Conservation (phyloP, 2,888 invertebrate species). For the Hipparchia semele region DNA sequence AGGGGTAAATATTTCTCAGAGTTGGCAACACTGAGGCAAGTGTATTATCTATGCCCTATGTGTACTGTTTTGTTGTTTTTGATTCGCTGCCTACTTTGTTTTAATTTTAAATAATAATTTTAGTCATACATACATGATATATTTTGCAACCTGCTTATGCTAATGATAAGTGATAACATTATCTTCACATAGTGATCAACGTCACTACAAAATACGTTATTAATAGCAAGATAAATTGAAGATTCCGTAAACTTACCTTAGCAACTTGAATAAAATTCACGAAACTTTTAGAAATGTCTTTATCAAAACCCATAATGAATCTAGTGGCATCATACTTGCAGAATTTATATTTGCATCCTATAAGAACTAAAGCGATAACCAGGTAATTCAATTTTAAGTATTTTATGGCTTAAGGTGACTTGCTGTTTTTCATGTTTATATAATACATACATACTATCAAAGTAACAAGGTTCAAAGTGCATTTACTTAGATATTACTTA, state of each 20-base stretch:
- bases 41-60: too few species aligned
- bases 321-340: slow-evolving; percentile 88
- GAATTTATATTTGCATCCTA: slow-evolving; percentile 88
- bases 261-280: slow-evolving; percentile 1
- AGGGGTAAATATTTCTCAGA: too few species aligned
- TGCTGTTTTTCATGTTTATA: slow-evolving; percentile 1
- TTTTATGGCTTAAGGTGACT: slow-evolving; percentile 9
- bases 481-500: background rate
- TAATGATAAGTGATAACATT: slow-evolving; percentile 33
- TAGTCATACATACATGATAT: background rate
- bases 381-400: slow-evolving; percentile 81
- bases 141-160: background rate
- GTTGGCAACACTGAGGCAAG: too few species aligned
- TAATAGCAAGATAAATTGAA: slow-evolving; percentile 5
- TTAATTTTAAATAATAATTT: too few species aligned
- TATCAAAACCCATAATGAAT: slow-evolving; percentile 88
- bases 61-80: too few species aligned
- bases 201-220: slow-evolving; percentile 10
- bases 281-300: slow-evolving; percentile 77
- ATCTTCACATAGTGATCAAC: slow-evolving; percentile 30
- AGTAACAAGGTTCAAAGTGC: slow-evolving; percentile 28
- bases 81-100: too few species aligned
- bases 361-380: slow-evolving; percentile 90
- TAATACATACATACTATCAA: background rate
- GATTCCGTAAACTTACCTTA: background rate